A percentile compares a stretch with the other conserved stretches of the same genome.
phyloP scores from a whole-genome alignment of 2,797 vertebrate genomes.

The Enteromius unitaeniatus region DNA sequence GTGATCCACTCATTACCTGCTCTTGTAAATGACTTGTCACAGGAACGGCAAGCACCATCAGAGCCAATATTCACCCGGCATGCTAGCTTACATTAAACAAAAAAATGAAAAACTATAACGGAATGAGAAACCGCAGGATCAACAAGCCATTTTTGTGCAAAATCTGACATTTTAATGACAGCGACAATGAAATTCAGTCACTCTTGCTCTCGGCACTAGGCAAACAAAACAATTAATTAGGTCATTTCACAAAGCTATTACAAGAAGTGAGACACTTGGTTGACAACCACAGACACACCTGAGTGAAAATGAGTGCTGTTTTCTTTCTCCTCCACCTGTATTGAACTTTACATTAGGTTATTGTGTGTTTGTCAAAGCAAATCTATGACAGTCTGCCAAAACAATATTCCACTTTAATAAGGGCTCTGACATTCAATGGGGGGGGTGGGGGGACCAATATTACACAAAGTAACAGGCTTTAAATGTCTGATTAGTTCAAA shows the following conservation, averaged over 20 bases:
- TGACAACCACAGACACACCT: not conserved
- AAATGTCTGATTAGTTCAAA: constrained; percentile 21
- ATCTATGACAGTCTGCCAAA: constrained; percentile 4
- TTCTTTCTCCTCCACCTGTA: not conserved
- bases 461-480: not conserved
- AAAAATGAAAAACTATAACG: not conserved
- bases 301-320: not conserved
- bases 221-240: constrained; percentile 45
- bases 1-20: constrained; percentile 2
- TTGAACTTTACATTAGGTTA: constrained; percentile 11
- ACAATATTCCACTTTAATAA: constrained; percentile 29
- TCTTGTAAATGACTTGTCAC: not conserved
- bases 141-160: constrained; percentile 11
- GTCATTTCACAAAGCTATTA: constrained; percentile 13
- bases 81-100: constrained; percentile 25
- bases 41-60: not conserved
- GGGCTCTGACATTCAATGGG: not conserved
- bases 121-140: constrained; percentile 16
- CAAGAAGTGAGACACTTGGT: not conserved
- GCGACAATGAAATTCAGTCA: constrained; percentile 15
- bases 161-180: constrained; percentile 42
- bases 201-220: not conserved
- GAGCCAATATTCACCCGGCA: constrained; percentile 12
- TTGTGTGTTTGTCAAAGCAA: constrained; percentile 23
- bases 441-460: not conserved